Conservation (phyloP, 2,888 invertebrate species). For the Orchesella flavescens region DNA sequence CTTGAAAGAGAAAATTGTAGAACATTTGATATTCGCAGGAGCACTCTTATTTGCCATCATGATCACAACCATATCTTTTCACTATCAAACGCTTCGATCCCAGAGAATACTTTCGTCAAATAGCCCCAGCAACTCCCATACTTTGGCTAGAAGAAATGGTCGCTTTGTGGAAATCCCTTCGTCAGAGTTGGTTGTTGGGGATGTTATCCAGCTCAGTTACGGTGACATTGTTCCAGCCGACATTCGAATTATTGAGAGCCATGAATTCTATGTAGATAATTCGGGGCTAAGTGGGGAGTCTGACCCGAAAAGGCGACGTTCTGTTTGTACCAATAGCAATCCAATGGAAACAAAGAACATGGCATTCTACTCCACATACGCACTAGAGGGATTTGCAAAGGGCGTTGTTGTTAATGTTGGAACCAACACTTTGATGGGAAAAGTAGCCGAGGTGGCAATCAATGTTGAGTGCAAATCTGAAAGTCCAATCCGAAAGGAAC, state of each 20-base stretch:
- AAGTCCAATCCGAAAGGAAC: constrained; percentile 58
- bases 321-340: constrained; percentile 78
- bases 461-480: constrained; percentile 20
- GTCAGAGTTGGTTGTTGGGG: constrained; percentile 55
- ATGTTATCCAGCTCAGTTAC: constrained; percentile 61
- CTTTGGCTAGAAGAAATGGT: constrained; percentile 59
- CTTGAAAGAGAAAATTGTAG: constrained; percentile 31
- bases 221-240: constrained; percentile 63
- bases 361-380: constrained; percentile 74
- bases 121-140: constrained; percentile 12
- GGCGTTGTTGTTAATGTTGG: constrained; percentile 60
- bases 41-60: constrained; percentile 43
- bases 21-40: constrained; percentile 41
- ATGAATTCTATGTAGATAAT: constrained; percentile 60
- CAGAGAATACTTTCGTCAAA: constrained; percentile 36
- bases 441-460: constrained; percentile 45
- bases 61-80: constrained; percentile 47
- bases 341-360: constrained; percentile 74
- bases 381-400: constrained; percentile 73
- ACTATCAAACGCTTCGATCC: constrained; percentile 50
- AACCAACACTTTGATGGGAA: constrained; percentile 45
- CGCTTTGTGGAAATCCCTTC: constrained; percentile 56
- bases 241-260: constrained; percentile 56
- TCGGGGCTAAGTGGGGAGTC: constrained; percentile 81
- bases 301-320: constrained; percentile 79